Conservation (phyloP, 2,113 vertebrate genomes). For the Bujurquina vittata region DNA sequence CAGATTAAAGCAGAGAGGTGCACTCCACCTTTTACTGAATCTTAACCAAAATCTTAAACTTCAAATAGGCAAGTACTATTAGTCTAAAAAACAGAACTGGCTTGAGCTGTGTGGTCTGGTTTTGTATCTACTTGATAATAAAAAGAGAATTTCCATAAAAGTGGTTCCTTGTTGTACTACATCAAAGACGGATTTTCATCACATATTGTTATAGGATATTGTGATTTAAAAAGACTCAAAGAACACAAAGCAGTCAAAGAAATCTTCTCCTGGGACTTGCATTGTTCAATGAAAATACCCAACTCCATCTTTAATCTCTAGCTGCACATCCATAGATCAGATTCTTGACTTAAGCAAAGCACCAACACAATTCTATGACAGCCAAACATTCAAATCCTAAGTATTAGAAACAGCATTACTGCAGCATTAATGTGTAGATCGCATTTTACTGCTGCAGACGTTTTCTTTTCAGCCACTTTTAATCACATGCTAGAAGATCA, state of each 20-base stretch:
- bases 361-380: not conserved
- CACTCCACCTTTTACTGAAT: conserved; percentile 22
- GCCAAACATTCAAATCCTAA: not conserved
- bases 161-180: not conserved
- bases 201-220: not conserved
- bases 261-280: not conserved
- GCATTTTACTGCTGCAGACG: not conserved
- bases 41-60: conserved; percentile 7
- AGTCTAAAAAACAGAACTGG: not conserved
- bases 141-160: not conserved
- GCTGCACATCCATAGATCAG: not conserved
- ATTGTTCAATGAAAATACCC: not conserved
- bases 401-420: not conserved
- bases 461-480: not conserved
- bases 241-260: not conserved
- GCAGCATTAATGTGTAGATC: not conserved
- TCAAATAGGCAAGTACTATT: not conserved
- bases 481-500: not conserved
- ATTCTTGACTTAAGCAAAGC: not conserved
- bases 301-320: not conserved
- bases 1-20: conserved; percentile 51
- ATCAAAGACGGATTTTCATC: not conserved
- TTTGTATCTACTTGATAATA: not conserved
- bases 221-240: not conserved
- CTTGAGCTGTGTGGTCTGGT: not conserved